These are phyloP conservation scores for Anolis apletophallus DNA, from an alignment of 2,797 vertebrate species.

Conservation along the genomic window DNA sequence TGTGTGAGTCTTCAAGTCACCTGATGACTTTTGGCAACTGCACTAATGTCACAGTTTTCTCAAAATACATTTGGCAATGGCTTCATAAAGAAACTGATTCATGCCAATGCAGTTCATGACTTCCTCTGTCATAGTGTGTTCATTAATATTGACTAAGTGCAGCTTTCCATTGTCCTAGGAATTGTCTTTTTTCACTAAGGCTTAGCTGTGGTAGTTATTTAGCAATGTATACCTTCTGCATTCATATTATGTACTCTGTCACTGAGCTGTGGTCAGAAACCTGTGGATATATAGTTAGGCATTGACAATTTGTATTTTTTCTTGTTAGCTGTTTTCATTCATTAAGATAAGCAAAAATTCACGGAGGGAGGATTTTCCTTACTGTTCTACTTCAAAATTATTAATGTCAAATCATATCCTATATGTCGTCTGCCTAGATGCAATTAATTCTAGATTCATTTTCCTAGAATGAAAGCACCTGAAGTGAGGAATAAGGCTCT, in stretches of 20 bases:
- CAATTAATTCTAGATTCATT: constrained; percentile 54
- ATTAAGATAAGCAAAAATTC: constrained; percentile 2
- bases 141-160: background rate
- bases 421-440: constrained; percentile 5
- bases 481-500: constrained; percentile 1
- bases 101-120: background rate
- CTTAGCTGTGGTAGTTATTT: background rate
- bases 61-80: background rate
- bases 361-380: constrained; percentile 2
- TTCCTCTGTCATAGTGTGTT: background rate
- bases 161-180: background rate
- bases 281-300: background rate
- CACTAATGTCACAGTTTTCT: background rate
- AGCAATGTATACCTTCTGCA: background rate
- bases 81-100: background rate
- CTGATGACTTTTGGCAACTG: too few relatives aligned
- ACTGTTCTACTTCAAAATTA: constrained; percentile 1
- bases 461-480: constrained; percentile 39
- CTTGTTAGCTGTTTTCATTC: background rate
- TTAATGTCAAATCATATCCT: constrained; percentile 46
- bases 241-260: background rate
- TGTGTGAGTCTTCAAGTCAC: too few relatives aligned
- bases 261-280: background rate
- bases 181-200: background rate
- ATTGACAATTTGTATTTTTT: background rate